Conservation (phyloP, 2,113 vertebrate species). For the Pelecanoides urinatrix region DNA sequence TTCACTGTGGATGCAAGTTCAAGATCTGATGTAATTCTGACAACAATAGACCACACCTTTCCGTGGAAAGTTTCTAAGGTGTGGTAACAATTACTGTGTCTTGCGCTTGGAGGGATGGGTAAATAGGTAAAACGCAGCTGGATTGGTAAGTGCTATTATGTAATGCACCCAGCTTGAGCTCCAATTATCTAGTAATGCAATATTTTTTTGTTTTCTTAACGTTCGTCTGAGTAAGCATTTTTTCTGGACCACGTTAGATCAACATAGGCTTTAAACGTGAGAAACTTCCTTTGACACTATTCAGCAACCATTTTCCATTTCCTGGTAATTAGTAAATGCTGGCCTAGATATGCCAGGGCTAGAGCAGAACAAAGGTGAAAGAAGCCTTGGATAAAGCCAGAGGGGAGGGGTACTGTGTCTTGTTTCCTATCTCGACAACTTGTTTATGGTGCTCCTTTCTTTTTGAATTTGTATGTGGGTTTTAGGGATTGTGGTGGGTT, state of each 20-base stretch:
- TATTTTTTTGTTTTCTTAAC: neutral
- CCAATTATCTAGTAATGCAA: neutral
- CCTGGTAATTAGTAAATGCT: neutral
- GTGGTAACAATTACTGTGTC: neutral
- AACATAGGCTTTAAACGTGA: neutral
- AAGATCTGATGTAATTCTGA: slow-evolving; percentile 26
- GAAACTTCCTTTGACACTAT: neutral
- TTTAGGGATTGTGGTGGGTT: neutral
- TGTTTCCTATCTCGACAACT: neutral
- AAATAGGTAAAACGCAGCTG: neutral
- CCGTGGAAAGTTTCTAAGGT: neutral
- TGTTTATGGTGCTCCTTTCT: neutral
- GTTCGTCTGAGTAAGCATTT: neutral
- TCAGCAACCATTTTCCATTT: neutral
- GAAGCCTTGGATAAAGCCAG: neutral
- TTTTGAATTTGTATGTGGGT: neutral
- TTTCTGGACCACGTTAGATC: neutral
- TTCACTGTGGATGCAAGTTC: neutral
- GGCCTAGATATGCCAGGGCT: neutral
- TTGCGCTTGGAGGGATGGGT: neutral
- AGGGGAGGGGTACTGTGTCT: neutral
- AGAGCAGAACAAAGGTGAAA: neutral
- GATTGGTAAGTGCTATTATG: neutral
- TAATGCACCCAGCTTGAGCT: neutral
- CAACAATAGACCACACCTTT: slow-evolving; percentile 51